Evolutionary conservation across 2,113 vertebrate genomes (phyloP).

Genomic region (Proteles cristata): DNA sequence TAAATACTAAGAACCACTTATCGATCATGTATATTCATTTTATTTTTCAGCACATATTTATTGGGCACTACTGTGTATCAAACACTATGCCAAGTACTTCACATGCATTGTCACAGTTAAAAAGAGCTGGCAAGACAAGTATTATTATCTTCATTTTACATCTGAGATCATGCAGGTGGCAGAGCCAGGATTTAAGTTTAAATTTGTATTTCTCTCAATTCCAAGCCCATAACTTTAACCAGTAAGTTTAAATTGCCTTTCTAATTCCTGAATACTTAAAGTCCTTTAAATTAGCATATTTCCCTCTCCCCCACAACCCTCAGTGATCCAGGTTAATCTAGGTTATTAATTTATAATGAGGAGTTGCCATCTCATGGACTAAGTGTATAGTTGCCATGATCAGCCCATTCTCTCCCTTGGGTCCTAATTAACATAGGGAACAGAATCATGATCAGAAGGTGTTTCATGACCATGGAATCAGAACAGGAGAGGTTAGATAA

Average conservation of each 20-base stretch:
- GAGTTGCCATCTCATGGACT: background rate
- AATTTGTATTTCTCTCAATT: background rate
- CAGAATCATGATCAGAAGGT: background rate
- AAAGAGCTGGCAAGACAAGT: background rate
- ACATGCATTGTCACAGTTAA: background rate
- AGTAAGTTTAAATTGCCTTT: constrained; percentile 22
- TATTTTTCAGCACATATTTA: constrained; percentile 22
- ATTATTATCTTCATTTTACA: background rate
- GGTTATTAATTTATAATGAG: constrained; percentile 35
- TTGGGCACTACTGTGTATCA: background rate
- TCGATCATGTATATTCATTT: background rate
- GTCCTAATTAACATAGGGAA: background rate
- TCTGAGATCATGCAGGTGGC: background rate
- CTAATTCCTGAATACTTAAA: background rate
- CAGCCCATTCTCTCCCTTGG: background rate
- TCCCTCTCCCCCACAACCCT: too few relatives aligned
- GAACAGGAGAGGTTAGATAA: background rate
- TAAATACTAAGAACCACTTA: background rate
- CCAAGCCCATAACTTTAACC: background rate
- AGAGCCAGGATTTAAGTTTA: background rate
- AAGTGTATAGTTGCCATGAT: background rate
- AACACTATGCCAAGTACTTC: background rate
- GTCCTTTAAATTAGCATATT: constrained; percentile 14
- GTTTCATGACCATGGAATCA: background rate
- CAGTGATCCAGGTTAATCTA: background rate